phyloP scores from a whole-genome alignment of 2,113 vertebrate genomes.

The Lutjanus erythropterus region DNA sequence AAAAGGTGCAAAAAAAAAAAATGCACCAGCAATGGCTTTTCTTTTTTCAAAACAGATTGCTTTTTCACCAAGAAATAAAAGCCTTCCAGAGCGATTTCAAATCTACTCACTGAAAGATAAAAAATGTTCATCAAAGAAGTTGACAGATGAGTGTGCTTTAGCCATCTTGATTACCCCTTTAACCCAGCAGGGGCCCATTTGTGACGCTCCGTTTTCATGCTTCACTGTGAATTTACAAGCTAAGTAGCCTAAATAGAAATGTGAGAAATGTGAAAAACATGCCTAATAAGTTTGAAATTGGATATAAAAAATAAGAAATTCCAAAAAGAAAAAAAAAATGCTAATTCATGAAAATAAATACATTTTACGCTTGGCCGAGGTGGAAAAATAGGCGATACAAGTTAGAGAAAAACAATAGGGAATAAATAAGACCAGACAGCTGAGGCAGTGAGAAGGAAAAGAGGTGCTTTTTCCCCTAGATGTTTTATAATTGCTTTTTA shows the following conservation, averaged over 20 bases:
- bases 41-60: constrained; percentile 4
- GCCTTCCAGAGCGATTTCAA: constrained; percentile 16
- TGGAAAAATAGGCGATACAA: background rate
- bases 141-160: constrained; percentile 29
- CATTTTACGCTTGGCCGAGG: background rate
- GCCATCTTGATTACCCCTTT: constrained; percentile 19
- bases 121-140: constrained; percentile 36
- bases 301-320: background rate
- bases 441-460: constrained; percentile 17
- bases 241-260: background rate
- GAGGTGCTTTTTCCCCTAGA: constrained; percentile 21
- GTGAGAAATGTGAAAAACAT: background rate
- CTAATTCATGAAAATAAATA: constrained; percentile 1
- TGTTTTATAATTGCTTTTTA: constrained; percentile 62
- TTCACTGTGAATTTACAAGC: background rate
- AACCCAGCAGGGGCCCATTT: constrained; percentile 6
- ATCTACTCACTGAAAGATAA: constrained; percentile 33
- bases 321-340: background rate
- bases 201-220: constrained; percentile 3
- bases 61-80: constrained; percentile 13
- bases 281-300: constrained; percentile 3
- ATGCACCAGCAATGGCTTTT: background rate
- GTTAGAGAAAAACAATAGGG: constrained; percentile 16
- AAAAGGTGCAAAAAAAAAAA: constrained; percentile 2
- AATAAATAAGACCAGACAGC: constrained; percentile 33